Conservation (phyloP, 2,888 invertebrate genomes). For the Busseola fusca region DNA sequence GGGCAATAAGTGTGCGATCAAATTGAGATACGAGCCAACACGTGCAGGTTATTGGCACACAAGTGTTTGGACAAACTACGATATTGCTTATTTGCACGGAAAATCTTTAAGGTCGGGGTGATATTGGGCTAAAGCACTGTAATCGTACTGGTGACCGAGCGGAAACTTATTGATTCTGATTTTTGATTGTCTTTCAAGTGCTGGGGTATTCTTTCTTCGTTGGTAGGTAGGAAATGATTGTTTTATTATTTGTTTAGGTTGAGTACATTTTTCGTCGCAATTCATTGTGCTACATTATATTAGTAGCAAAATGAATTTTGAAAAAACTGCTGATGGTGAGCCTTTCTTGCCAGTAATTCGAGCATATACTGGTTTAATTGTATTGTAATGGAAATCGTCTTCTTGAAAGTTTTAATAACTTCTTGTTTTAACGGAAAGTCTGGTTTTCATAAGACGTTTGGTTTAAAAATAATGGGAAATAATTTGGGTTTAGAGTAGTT, state of each 20-base stretch:
- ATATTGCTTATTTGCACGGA: slow-evolving; percentile 85
- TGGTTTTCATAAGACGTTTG: not conserved
- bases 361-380: not conserved
- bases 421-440: not conserved
- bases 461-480: no score
- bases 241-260: slow-evolving; percentile 31
- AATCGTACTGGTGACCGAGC: slow-evolving; percentile 51
- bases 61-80: slow-evolving; percentile 86
- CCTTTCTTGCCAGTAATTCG: not conserved
- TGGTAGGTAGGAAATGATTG: not conserved
- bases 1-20: slow-evolving; percentile 79
- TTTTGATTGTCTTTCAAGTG: slow-evolving; percentile 45
- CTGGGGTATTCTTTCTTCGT: slow-evolving; percentile 18
- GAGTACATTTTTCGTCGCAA: not conserved
- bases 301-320: not conserved
- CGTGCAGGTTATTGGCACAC: slow-evolving; percentile 86
- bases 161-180: slow-evolving; percentile 44
- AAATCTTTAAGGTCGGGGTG: slow-evolving; percentile 72
- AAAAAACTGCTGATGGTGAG: not conserved
- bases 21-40: slow-evolving; percentile 86
- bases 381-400: no score
- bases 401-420: no score
- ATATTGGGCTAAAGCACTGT: slow-evolving; percentile 55
- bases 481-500: no score
- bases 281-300: no score